Conservation (phyloP, 1,140 invertebrate species). For the Paraescarpia echinospica region DNA sequence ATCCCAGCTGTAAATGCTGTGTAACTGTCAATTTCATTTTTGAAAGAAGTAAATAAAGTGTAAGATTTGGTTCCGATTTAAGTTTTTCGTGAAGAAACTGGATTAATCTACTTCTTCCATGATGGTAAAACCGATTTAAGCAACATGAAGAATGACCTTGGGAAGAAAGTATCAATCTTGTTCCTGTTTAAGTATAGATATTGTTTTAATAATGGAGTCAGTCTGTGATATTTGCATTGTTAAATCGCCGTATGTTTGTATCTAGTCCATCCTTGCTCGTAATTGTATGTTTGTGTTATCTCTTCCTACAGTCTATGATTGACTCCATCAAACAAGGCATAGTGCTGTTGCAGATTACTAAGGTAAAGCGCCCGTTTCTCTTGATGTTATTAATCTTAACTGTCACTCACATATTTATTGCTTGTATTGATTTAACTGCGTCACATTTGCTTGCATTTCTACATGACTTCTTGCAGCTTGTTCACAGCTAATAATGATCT, state of each 20-base stretch:
- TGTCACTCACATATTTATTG: neutral
- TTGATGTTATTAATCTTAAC: neutral
- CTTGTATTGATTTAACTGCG: neutral
- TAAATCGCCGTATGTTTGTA: neutral
- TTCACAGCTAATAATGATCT: neutral
- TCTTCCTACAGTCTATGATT: constrained; percentile 72
- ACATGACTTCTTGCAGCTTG: neutral
- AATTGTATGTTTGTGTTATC: neutral
- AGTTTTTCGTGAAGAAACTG: too few relatives aligned
- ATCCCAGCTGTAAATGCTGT: too few relatives aligned
- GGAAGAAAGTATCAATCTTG: neutral
- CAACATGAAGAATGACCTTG: neutral
- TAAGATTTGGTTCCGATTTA: too few relatives aligned
- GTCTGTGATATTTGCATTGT: neutral
- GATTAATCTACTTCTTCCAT: neutral
- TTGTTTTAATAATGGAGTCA: neutral
- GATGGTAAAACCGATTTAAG: neutral
- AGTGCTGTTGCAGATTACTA: constrained; percentile 94
- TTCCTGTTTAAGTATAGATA: neutral
- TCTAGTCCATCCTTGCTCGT: neutral
- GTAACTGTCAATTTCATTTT: too few relatives aligned
- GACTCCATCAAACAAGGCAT: constrained; percentile 96
- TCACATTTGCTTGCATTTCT: neutral
- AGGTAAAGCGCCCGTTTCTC: constrained; percentile 66
- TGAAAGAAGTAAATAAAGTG: too few relatives aligned